phyloP scores from a whole-genome alignment of 2,888 invertebrate species.

The Luffia ferchaultella region DNA sequence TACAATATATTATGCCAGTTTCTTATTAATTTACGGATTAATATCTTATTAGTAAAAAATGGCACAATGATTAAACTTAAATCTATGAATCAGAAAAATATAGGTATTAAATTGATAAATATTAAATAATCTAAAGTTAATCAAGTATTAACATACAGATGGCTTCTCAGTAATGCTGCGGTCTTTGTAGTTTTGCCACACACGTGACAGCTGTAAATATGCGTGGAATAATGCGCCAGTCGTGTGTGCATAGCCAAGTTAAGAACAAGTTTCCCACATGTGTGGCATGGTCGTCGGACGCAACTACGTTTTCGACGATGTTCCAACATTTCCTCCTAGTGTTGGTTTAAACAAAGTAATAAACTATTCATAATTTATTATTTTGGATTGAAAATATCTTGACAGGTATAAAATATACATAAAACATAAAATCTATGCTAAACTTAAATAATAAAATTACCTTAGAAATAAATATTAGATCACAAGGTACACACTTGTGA shows the following conservation, averaged over 20 bases:
- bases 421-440: no score
- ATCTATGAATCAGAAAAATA: no score
- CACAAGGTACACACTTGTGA: slow-evolving; percentile 17
- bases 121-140: no score
- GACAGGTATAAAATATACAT: no score
- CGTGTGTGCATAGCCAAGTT: slow-evolving; percentile 16
- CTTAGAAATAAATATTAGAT: slow-evolving; percentile 19
- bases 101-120: no score
- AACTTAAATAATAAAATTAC: slow-evolving; percentile 11
- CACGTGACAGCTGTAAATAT: slow-evolving; percentile 20
- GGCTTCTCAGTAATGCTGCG: slow-evolving; percentile 16
- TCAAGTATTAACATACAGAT: slow-evolving; percentile 17
- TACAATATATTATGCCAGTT: no score
- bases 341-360: no score
- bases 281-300: slow-evolving; percentile 17
- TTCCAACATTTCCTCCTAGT: slow-evolving; percentile 14
- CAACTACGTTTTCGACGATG: slow-evolving; percentile 12
- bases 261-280: slow-evolving; percentile 20
- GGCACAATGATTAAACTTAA: no score
- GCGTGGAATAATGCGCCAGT: slow-evolving; percentile 14
- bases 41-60: slow-evolving; percentile 5
- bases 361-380: no score
- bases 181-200: slow-evolving; percentile 21
- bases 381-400: no score
- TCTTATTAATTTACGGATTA: no score